phyloP scores from a whole-genome alignment of 2,797 vertebrate species.

The Gymnothorax reevesii region DNA sequence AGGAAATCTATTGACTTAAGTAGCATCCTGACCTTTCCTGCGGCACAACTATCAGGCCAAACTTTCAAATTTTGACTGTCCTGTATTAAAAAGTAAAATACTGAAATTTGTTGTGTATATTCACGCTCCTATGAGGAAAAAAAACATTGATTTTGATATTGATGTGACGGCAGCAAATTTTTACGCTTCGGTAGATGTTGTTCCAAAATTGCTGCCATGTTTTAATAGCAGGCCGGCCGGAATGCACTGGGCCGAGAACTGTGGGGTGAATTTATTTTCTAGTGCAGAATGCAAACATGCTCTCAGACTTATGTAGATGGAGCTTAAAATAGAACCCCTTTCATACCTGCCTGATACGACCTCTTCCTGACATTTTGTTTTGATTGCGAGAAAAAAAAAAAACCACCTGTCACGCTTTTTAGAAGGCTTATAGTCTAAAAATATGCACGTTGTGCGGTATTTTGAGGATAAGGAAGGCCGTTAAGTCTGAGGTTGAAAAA shows the following conservation, averaged over 20 bases:
- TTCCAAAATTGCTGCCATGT: not conserved
- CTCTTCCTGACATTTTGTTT: not conserved
- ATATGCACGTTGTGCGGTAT: not conserved
- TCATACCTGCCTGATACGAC: not conserved
- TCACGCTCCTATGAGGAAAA: too few species aligned
- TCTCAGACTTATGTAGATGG: not conserved
- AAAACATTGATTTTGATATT: too few species aligned
- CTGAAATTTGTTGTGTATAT: too few species aligned
- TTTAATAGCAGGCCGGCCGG: not conserved
- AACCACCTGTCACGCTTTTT: not conserved
- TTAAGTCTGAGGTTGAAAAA: not conserved
- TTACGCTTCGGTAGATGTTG: too few species aligned
- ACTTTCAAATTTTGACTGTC: too few species aligned
- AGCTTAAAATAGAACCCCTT: slow-evolving; percentile 1
- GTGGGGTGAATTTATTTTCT: not conserved
- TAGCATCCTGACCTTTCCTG: too few species aligned
- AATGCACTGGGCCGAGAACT: not conserved
- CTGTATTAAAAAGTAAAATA: too few species aligned
- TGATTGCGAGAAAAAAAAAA: not conserved
- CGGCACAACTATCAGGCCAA: too few species aligned
- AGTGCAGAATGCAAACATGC: not conserved
- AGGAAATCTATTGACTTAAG: too few species aligned
- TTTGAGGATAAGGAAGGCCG: not conserved
- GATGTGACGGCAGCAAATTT: too few species aligned
- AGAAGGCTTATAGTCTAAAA: not conserved